Conservation (phyloP, 2,113 vertebrate species). For the Labeo catla region DNA sequence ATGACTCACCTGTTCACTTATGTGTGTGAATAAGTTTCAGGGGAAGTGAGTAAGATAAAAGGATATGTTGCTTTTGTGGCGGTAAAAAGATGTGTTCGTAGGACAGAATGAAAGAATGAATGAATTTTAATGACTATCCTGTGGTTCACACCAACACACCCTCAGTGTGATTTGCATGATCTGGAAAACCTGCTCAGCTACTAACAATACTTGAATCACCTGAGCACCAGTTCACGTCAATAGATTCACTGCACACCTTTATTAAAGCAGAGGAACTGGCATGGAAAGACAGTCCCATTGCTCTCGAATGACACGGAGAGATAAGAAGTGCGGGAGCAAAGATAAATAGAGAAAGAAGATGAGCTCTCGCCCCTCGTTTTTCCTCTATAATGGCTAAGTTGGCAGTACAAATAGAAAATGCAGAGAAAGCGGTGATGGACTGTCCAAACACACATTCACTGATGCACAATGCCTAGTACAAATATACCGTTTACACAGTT, state of each 20-base stretch:
- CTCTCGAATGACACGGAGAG: neutral
- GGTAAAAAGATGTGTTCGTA: neutral
- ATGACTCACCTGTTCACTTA: conserved; percentile 33
- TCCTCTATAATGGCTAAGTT: conserved; percentile 21
- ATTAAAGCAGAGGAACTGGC: neutral
- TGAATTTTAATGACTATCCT: conserved; percentile 3
- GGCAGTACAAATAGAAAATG: conserved; percentile 2
- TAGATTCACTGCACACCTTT: conserved; percentile 1
- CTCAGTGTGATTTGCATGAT: neutral
- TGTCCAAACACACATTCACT: conserved; percentile 27
- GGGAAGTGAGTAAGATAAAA: neutral
- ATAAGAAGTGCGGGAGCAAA: conserved; percentile 3
- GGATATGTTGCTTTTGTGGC: neutral
- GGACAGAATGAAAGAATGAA: neutral
- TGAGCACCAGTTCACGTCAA: neutral
- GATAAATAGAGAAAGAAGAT: conserved; percentile 23
- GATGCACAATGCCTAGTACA: conserved; percentile 9
- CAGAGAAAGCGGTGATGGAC: neutral
- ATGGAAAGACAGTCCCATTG: neutral
- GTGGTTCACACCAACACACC: conserved; percentile 33
- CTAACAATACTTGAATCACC: conserved; percentile 17
- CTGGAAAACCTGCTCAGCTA: neutral
- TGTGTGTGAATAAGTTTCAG: conserved; percentile 7
- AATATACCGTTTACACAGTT: neutral
- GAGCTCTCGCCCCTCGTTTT: neutral